Evolutionary conservation across 1,140 invertebrate genomes (phyloP).

Genomic region (Drosophila simulans): DNA sequence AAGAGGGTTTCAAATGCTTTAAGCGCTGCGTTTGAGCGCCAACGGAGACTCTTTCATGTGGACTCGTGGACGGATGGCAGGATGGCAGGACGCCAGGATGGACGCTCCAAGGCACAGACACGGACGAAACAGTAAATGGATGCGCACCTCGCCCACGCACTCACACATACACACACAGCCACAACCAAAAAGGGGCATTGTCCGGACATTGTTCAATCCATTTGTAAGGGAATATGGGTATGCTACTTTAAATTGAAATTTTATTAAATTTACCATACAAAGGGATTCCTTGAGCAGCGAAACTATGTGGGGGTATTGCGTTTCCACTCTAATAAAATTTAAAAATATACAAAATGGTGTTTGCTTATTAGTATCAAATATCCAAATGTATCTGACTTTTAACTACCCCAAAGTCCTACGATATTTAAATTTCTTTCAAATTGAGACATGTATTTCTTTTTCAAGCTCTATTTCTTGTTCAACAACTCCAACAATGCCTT

Average conservation of each 20-base stretch:
- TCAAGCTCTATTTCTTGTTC: neutral
- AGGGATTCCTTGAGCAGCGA: neutral
- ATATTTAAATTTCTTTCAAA: too few species aligned
- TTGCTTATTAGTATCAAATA: neutral
- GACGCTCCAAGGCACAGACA: constrained; percentile 67
- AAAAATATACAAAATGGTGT: too few species aligned
- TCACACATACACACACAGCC: neutral
- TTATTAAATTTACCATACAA: constrained; percentile 34
- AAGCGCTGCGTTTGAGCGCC: constrained; percentile 48
- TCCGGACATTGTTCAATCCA: constrained; percentile 25
- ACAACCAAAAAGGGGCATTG: constrained; percentile 11
- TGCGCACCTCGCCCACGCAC: constrained; percentile 19
- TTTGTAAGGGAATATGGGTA: constrained; percentile 28
- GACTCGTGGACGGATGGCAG: constrained; percentile 20
- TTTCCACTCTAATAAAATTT: neutral
- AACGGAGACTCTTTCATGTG: constrained; percentile 61
- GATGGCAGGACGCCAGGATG: constrained; percentile 12
- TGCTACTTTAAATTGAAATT: constrained; percentile 40
- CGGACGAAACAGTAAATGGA: constrained; percentile 46
- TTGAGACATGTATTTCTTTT: too few species aligned
- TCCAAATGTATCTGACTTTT: too few species aligned
- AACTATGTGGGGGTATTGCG: neutral
- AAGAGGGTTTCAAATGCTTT: constrained; percentile 70
- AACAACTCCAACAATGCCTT: neutral
- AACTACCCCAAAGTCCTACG: too few species aligned